Conservation (phyloP, 2,797 vertebrate species). For the Sorex maritimensis region DNA sequence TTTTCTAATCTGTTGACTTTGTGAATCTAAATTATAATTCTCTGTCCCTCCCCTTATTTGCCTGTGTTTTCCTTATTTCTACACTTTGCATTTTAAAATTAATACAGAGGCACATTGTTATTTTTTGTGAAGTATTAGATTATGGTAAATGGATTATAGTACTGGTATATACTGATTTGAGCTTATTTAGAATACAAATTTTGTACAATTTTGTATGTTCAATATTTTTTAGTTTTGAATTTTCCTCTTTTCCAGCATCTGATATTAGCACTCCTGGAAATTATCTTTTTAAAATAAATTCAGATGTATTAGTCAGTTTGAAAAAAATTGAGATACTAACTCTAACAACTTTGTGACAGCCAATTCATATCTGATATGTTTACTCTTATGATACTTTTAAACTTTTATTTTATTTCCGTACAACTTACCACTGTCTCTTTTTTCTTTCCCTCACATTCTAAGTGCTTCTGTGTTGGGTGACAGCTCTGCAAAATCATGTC, state of each 20-base stretch:
- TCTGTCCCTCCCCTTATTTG: not conserved
- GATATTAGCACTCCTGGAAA: not conserved
- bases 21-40: not conserved
- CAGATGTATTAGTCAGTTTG: not conserved
- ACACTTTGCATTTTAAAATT: constrained; percentile 35
- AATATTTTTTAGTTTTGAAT: constrained; percentile 46
- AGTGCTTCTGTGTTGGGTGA: no score
- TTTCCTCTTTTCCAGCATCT: constrained; percentile 39
- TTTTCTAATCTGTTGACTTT: constrained; percentile 60
- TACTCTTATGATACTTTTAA: not conserved
- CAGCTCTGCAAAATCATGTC: no score
- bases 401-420: constrained; percentile 51
- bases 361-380: not conserved
- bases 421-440: not conserved
- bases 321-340: not conserved
- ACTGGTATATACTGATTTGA: not conserved
- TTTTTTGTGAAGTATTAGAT: no score
- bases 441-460: no score
- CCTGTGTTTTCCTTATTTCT: not conserved
- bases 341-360: not conserved
- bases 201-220: constrained; percentile 32
- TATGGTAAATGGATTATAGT: no score
- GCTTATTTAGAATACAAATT: constrained; percentile 61
- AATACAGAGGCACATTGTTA: not conserved
- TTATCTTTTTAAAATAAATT: constrained; percentile 27